Conservation (phyloP, 2,797 vertebrate genomes). For the Anguilla obscura region DNA sequence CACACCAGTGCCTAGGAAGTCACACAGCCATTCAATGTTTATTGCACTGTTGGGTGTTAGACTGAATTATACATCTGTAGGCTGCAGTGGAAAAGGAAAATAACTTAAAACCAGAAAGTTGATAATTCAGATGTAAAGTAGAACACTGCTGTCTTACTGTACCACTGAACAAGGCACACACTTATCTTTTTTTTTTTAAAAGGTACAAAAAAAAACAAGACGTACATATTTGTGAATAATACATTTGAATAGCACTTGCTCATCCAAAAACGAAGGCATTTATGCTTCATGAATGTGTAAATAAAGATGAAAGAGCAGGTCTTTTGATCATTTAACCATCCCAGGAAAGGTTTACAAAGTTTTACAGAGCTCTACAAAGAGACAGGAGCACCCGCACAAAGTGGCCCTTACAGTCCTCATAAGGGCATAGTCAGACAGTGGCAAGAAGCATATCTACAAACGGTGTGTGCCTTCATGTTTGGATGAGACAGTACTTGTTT, state of each 20-base stretch:
- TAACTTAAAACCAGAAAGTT: neutral
- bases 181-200: neutral
- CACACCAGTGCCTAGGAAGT: slow-evolving; percentile 50
- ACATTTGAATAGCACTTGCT: neutral
- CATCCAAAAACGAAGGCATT: neutral
- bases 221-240: neutral
- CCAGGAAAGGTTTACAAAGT: neutral
- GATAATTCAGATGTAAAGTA: neutral
- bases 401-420: neutral
- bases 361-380: neutral
- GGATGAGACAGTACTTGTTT: neutral
- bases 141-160: neutral
- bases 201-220: neutral
- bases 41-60: neutral
- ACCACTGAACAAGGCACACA: neutral
- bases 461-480: neutral
- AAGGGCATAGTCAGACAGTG: neutral
- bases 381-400: neutral
- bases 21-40: neutral
- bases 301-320: neutral
- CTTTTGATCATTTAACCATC: neutral
- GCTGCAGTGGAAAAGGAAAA: neutral
- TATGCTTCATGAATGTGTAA: neutral
- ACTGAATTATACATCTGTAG: neutral
- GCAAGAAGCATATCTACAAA: slow-evolving; percentile 4